These are phyloP conservation scores for Mylabris sibirica DNA, from an alignment of 2,888 invertebrate species.

Conservation along the genomic window DNA sequence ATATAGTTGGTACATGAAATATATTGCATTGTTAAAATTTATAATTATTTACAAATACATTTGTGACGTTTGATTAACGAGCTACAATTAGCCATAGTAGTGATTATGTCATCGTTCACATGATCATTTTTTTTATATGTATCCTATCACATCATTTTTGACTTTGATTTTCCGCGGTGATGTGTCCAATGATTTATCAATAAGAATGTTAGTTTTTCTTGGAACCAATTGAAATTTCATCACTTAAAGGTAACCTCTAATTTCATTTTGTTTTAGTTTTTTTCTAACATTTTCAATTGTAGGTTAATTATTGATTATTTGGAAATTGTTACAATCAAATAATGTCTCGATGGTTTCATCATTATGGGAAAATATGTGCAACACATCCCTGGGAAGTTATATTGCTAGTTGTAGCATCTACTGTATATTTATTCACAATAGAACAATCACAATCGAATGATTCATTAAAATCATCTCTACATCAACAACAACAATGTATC, in stretches of 20 bases:
- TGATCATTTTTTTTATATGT: neutral
- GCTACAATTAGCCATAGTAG: neutral
- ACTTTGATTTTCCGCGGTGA: constrained; percentile 1
- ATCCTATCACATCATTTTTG: neutral
- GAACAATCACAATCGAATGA: constrained; percentile 60
- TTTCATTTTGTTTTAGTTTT: neutral
- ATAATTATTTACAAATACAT: too few species aligned
- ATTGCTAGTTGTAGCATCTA: constrained; percentile 80
- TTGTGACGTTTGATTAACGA: too few species aligned
- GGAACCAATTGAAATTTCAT: neutral
- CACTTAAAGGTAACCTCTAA: neutral
- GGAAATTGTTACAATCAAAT: neutral
- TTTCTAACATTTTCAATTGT: neutral
- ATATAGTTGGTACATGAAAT: too few species aligned
- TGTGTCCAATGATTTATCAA: neutral
- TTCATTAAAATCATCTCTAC: constrained; percentile 46
- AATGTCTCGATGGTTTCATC: constrained; percentile 71
- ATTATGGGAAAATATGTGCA: constrained; percentile 88
- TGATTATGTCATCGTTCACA: neutral
- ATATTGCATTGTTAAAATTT: too few species aligned
- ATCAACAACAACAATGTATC: constrained; percentile 40
- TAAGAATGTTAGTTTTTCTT: neutral
- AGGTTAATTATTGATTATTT: neutral
- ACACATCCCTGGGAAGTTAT: constrained; percentile 94
- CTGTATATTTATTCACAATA: constrained; percentile 79